Base-by-base conservation (phyloP, 1,140 invertebrate species). In the Drosophila serrata region DNA sequence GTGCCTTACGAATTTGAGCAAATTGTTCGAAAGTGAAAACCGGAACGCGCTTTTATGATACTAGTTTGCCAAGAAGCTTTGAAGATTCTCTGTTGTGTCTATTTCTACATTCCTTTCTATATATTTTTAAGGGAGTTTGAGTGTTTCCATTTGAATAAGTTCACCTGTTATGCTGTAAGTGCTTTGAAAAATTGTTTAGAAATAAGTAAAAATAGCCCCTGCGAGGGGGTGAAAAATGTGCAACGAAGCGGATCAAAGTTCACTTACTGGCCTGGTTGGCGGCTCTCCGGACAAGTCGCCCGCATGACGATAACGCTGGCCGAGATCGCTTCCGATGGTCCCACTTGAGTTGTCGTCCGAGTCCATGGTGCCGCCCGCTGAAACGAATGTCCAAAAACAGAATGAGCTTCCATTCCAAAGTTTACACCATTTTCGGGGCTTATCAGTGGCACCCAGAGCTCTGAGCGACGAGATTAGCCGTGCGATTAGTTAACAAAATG, bases 211-310 rank as follows among this genome's bases (percentile, higher is more conserved):
- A 33, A 43, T 11, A 8, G 37, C n/a, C 57, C 24, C 37, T 31
- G 27, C 17, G 6, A 15, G 35, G 31, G 37, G n/a, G 9, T 12
- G 6, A 1, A 11, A 59, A 22, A 59, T 13, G n/a, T 63, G 55
- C 37, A 63, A 29, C 40, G 39, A 46, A 68, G 42, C 17, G 19
- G 74, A 24, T 68, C 77, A 88, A 88, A 81, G 77, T 84, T 29
- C 73, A 90, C 60, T 81, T 90, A 92, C 91, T 8, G 79, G 51
- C 53, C 85, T 59, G 1, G 85, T 90, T 42, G 91, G 70, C 15
- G 75, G 43, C 24, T 92, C 91, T n/a, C 82, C 88, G 2, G 91
- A 91, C 33, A 92, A 62, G 43, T 92, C 91, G 19, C 91, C 88
- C 22, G 88, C 91, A 80, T 92, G 91, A 1, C 91, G 75, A 75